Conservation (phyloP, 2,797 vertebrate genomes). For the Coendou prehensilis region DNA sequence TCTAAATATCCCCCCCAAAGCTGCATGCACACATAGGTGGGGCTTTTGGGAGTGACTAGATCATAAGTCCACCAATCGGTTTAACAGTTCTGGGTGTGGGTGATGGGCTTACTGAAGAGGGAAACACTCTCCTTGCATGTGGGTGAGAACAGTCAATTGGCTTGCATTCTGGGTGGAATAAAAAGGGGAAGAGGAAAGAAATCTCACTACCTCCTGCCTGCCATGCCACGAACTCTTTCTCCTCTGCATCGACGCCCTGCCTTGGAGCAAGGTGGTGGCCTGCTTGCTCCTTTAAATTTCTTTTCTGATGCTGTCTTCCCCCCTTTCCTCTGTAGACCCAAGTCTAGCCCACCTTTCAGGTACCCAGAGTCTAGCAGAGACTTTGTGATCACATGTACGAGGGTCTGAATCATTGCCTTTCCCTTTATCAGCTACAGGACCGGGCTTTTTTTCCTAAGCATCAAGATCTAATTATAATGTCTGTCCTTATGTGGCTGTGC, state of each 20-base stretch:
- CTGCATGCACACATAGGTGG: neutral
- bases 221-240: neutral
- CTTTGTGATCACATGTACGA: neutral
- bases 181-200: neutral
- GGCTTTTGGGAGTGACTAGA: neutral
- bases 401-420: neutral
- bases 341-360: neutral
- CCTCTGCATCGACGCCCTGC: neutral
- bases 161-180: neutral
- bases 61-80: neutral
- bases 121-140: too few species aligned
- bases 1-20: neutral
- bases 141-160: too few species aligned
- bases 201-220: neutral
- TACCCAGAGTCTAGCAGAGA: neutral
- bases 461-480: neutral
- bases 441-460: neutral
- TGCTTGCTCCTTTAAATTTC: neutral
- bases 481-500: neutral
- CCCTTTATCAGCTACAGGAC: neutral
- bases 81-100: neutral
- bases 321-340: neutral
- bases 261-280: neutral
- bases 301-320: neutral
- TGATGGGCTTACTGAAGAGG: neutral